Evolutionary conservation across 2,888 invertebrate genomes (phyloP).

Genomic region (Conus canariensis): DNA sequence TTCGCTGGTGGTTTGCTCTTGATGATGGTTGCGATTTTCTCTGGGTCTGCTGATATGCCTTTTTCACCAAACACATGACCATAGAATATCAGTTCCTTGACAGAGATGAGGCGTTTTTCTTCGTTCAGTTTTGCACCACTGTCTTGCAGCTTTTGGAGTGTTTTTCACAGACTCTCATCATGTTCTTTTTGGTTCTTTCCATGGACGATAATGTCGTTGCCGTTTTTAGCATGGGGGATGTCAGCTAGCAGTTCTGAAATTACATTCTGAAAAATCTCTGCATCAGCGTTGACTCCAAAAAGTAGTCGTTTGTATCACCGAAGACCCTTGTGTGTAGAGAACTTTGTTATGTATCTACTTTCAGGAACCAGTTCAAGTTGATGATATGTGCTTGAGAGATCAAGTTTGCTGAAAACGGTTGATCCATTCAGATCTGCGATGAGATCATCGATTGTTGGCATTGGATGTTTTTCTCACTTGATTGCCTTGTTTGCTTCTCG

Average conservation of each 20-base stretch:
- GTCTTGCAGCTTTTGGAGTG: neutral
- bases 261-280: neutral
- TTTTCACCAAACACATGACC: neutral
- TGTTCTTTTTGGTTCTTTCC: neutral
- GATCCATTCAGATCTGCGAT: too few relatives aligned
- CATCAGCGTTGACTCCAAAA: conserved; percentile 3
- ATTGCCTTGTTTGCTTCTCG: too few relatives aligned
- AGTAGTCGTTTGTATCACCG: neutral
- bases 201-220: neutral
- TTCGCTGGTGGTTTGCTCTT: neutral
- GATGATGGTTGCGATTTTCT: neutral
- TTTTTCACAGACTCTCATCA: neutral
- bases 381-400: too few relatives aligned
- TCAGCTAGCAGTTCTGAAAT: neutral
- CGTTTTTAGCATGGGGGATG: neutral
- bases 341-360: too few relatives aligned
- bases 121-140: neutral
- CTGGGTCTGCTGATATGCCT: neutral
- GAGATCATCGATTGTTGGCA: too few relatives aligned
- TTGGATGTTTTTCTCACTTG: too few relatives aligned
- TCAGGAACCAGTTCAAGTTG: too few relatives aligned
- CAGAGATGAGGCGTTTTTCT: neutral
- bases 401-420: too few relatives aligned
- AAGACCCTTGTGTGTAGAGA: too few relatives aligned
- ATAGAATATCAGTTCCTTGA: neutral